Evolutionary conservation across 2,113 vertebrate species (phyloP), one percentile per base, ranked within the genome.

Genomic region (Anseranas semipalmata): DNA sequence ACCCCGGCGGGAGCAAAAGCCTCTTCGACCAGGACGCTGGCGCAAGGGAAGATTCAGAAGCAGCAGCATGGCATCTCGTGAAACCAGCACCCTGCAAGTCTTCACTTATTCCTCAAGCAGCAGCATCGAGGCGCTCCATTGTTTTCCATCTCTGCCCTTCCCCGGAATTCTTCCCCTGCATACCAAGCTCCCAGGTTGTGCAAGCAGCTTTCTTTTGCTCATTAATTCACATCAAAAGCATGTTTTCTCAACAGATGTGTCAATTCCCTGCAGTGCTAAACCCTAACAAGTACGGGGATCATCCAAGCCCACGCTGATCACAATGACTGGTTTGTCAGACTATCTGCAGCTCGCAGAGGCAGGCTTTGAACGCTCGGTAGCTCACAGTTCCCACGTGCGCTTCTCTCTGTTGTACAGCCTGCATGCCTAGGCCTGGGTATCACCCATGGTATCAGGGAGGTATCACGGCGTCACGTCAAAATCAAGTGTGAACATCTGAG

Each of bases 151-250:
- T 74, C 91, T 81, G 91, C 89, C 84, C 70, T 84, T 92, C 72
- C 83, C 88, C 32, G 1, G 59, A 32, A 21, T n/a, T 85, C 72
- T 71, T 62, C 68, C 43, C 30, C 92, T 24, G 27, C 73, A 77
- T 56, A 68, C 89, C 95, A 95, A 92, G 46, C 86, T 90, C 68
- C 22, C 22, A 5, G 27, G 48, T 95, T 96, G 89, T 56, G 89
- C 91, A 95, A 95, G 94, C 76, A 75, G 77, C 91, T 95, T 87
- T 46, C 86, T 75, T 88, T 88, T 75, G 86, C 83, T 95, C 66
- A 46, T 91, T 95, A 92, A 66, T 85, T 87, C 37, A 10, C 87
- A 87, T 93, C 93, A 89, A 76, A 96, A 85, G 89, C 87, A 8
- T 41, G 39, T 87, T 89, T 91, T 87, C 89, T 85, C 81, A 92